Evolutionary conservation across 2,113 vertebrate genomes (phyloP).

Genomic region (Dipodomys ordii): DNA sequence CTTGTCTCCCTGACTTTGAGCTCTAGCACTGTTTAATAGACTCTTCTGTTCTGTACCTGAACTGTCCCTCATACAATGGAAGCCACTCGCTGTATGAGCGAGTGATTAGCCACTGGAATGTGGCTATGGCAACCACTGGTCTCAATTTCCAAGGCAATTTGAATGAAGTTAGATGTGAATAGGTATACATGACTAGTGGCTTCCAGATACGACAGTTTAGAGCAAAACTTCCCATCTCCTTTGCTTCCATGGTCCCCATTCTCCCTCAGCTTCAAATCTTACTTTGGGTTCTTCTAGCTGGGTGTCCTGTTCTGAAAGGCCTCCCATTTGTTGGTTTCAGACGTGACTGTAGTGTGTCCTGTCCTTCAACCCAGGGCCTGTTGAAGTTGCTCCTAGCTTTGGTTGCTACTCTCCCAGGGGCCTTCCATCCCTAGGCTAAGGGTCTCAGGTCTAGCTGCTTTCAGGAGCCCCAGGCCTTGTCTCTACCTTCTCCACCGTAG

Average conservation of each 20-base stretch:
- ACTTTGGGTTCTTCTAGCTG: neutral
- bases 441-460: neutral
- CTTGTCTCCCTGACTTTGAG: neutral
- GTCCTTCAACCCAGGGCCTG: neutral
- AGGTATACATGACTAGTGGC: neutral
- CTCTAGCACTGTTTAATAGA: neutral
- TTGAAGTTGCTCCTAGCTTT: neutral
- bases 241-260: no score
- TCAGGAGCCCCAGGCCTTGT: neutral
- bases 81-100: neutral
- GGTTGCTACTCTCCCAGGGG: neutral
- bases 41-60: neutral
- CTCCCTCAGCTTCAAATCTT: neutral
- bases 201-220: neutral
- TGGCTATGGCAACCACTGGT: neutral
- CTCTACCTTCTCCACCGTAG: neutral
- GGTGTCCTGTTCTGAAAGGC: neutral
- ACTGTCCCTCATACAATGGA: accelerated
- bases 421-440: neutral
- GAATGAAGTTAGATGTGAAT: neutral
- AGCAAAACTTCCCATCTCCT: neutral
- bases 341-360: neutral
- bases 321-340: neutral
- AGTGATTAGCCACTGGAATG: neutral
- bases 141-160: neutral